Evolutionary conservation across 2,888 invertebrate genomes (phyloP).

Genomic region (Amiota mariae): DNA sequence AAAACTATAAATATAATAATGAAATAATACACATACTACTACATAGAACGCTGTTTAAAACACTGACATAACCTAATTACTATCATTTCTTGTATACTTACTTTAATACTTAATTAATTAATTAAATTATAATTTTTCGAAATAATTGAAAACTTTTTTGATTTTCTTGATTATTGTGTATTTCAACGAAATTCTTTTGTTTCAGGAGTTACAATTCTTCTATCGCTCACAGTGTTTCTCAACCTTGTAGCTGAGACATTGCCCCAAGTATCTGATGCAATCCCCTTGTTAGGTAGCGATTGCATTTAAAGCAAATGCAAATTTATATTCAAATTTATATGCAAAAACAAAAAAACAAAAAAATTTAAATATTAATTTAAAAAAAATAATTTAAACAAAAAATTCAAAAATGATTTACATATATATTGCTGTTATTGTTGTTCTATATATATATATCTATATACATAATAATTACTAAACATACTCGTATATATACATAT

Average conservation of each 20-base stretch:
- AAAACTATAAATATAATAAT: background rate
- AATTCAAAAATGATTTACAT: slow-evolving; percentile 62
- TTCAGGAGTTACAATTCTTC: slow-evolving; percentile 99
- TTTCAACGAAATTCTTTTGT: slow-evolving; percentile 74
- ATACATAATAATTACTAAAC: slow-evolving; percentile 68
- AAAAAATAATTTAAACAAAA: slow-evolving; percentile 57
- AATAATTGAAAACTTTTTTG: slow-evolving; percentile 48
- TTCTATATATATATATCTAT: slow-evolving; percentile 61
- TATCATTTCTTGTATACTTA: too few species aligned
- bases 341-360: slow-evolving; percentile 48
- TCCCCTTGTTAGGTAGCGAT: slow-evolving; percentile 98
- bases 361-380: slow-evolving; percentile 50
- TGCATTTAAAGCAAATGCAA: slow-evolving; percentile 73
- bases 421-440: slow-evolving; percentile 52
- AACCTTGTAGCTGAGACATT: slow-evolving; percentile 99
- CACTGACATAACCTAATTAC: too few species aligned
- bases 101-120: too few species aligned
- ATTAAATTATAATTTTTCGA: slow-evolving; percentile 44
- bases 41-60: background rate
- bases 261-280: slow-evolving; percentile 99
- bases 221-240: slow-evolving; percentile 99
- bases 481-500: slow-evolving; percentile 65
- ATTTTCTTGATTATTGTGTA: slow-evolving; percentile 55
- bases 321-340: slow-evolving; percentile 70
- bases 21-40: background rate